Percentiles rank a stretch among this genome's conserved stretches.
Evolutionary conservation across 2,797 vertebrate species (phyloP).

Genomic region (Lepilemur ruficaudatus): DNA sequence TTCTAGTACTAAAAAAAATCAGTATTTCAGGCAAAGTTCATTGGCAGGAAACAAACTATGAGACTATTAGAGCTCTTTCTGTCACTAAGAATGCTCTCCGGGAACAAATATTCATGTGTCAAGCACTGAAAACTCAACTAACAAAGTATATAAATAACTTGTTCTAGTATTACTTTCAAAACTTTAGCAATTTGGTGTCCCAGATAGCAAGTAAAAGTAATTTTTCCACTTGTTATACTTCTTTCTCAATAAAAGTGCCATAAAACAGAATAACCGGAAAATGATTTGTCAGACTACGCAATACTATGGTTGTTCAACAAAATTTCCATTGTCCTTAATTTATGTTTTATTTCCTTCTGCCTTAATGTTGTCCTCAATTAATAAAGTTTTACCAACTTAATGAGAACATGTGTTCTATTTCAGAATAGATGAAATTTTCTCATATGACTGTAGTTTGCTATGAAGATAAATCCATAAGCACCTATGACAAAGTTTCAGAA

Average conservation of each 20-base stretch:
- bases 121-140: background rate
- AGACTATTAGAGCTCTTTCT: background rate
- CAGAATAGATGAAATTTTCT: conserved; percentile 15
- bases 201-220: background rate
- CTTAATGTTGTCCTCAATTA: conserved; percentile 3
- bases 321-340: background rate
- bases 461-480: conserved; percentile 1
- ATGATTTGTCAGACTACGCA: background rate
- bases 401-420: conserved; percentile 4
- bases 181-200: background rate
- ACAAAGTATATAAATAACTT: background rate
- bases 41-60: background rate
- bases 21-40: background rate
- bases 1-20: background rate
- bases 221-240: background rate
- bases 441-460: background rate
- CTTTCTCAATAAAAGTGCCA: background rate
- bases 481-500: background rate
- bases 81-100: background rate
- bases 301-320: background rate
- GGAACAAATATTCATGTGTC: background rate
- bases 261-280: background rate
- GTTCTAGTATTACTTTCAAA: background rate
- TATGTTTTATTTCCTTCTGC: background rate
- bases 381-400: background rate